Conservation (phyloP, 2,888 invertebrate species). For the Bimastos eiseni region DNA sequence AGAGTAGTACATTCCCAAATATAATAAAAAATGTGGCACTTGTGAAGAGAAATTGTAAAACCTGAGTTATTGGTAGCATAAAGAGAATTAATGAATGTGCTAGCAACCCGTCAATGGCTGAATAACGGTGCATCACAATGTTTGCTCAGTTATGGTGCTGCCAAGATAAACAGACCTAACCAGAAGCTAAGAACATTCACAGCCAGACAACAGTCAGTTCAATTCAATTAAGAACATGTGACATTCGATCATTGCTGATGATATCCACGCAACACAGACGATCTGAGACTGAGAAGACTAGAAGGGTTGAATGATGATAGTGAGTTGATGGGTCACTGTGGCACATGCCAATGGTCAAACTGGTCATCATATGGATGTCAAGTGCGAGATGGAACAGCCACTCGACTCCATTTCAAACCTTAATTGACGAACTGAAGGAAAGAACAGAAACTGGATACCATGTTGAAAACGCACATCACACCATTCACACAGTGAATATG, state of each 20-base stretch:
- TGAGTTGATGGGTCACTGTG: neutral
- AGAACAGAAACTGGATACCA: neutral
- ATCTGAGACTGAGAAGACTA: neutral
- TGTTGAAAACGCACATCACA: neutral
- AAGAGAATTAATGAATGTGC: neutral
- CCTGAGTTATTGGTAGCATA: constrained; percentile 13
- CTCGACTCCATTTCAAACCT: neutral
- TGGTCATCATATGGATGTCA: neutral
- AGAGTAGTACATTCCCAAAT: neutral
- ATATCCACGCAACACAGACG: neutral
- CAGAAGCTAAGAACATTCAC: neutral
- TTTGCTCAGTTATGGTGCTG: neutral
- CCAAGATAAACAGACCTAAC: neutral
- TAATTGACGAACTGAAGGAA: neutral
- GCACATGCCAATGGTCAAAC: constrained; percentile 4
- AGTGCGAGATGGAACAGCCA: neutral
- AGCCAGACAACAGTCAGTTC: neutral
- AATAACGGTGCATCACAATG: neutral
- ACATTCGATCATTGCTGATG: neutral
- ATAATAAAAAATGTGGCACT: neutral
- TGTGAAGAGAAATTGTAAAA: constrained; percentile 13
- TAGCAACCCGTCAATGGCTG: neutral
- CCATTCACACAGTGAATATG: neutral
- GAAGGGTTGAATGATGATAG: neutral
- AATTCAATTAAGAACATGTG: neutral